A percentile compares a stretch with the other conserved stretches of the same genome.
Evolutionary conservation across 2,888 invertebrate genomes (phyloP).

Genomic region (Drosophila prostipennis): DNA sequence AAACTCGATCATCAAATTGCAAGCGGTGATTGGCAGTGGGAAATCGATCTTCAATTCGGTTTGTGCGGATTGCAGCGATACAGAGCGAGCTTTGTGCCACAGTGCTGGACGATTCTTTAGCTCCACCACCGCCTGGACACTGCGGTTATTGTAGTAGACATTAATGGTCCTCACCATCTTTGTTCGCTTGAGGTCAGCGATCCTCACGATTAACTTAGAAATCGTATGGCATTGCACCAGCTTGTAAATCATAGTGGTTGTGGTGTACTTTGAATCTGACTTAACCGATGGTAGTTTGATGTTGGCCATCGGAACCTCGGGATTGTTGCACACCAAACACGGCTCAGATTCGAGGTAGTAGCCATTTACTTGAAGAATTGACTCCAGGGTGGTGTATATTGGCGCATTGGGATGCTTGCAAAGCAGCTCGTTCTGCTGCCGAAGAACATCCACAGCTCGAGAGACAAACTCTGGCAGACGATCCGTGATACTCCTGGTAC

Average conservation of each 20-base stretch:
- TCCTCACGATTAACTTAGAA: constrained; percentile 95
- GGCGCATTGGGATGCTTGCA: constrained; percentile 97
- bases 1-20: constrained; percentile 99
- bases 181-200: constrained; percentile 97
- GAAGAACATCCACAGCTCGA: constrained; percentile 93
- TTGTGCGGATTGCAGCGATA: constrained; percentile 94
- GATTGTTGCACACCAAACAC: constrained; percentile 98
- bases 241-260: constrained; percentile 98
- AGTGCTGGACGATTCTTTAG: constrained; percentile 97
- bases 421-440: constrained; percentile 94
- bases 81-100: constrained; percentile 98
- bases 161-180: constrained; percentile 99
- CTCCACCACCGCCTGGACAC: constrained; percentile 98
- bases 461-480: constrained; percentile 91
- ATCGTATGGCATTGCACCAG: constrained; percentile 97
- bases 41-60: constrained; percentile 98
- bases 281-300: constrained; percentile 97
- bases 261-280: constrained; percentile 98
- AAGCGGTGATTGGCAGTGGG: constrained; percentile 97
- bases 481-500: constrained; percentile 89
- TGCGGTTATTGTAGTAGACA: constrained; percentile 98
- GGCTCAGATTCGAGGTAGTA: constrained; percentile 98
- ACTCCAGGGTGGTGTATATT: constrained; percentile 95
- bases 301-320: constrained; percentile 95
- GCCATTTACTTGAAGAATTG: constrained; percentile 97